phyloP scores from a whole-genome alignment of 2,113 vertebrate genomes.

The Callorhinus ursinus region DNA sequence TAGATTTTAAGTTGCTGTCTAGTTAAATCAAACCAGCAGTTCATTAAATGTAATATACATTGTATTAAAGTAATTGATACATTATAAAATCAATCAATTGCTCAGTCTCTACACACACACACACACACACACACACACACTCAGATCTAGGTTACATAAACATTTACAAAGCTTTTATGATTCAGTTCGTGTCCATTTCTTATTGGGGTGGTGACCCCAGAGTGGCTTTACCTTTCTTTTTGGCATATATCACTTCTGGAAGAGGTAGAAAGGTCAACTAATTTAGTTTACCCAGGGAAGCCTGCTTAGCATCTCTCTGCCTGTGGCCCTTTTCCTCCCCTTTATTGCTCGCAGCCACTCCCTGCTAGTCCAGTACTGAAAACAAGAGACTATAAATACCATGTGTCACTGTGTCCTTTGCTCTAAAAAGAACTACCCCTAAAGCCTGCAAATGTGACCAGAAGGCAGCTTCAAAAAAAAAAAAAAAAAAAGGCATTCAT shows the following conservation, averaged over 20 bases:
- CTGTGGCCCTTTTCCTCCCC: not conserved
- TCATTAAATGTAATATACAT: not conserved
- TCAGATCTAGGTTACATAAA: not conserved
- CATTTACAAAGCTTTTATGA: not conserved
- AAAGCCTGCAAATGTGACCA: not conserved
- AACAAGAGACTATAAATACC: not conserved
- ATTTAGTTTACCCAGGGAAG: not conserved
- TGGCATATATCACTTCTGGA: not conserved
- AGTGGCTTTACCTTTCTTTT: conserved; percentile 15
- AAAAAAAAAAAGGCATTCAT: not conserved
- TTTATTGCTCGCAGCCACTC: not conserved
- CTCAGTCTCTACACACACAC: not conserved
- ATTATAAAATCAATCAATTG: not conserved
- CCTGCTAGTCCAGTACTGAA: not conserved
- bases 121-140: too few relatives aligned
- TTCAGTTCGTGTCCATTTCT: not conserved
- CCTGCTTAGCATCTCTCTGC: not conserved
- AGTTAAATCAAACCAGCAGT: not conserved
- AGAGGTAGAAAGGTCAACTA: conserved; percentile 28
- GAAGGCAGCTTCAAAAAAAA: not conserved
- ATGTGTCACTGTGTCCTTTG: not conserved
- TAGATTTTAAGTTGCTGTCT: not conserved
- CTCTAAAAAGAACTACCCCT: not conserved
- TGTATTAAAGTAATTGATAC: not conserved
- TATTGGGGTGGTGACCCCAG: not conserved